These are phyloP conservation scores for Formicarius rufipectus DNA, from an alignment of 2,113 vertebrate genomes.

Conservation along the genomic window DNA sequence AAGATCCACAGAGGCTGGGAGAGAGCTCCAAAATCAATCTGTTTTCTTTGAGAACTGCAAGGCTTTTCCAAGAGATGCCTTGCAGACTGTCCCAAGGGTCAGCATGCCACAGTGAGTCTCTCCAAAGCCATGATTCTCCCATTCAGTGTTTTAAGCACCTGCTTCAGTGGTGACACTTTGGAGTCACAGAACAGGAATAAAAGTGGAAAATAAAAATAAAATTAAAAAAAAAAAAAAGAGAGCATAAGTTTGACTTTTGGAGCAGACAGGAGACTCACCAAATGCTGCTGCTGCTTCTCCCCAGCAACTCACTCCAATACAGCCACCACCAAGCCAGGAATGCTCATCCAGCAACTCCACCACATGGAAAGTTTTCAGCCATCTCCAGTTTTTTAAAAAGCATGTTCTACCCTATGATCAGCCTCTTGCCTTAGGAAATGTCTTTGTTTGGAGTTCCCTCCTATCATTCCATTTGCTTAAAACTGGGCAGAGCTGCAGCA, in stretches of 20 bases:
- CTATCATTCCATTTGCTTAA: rapidly evolving
- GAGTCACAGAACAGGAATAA: neutral
- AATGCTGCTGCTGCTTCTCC: neutral
- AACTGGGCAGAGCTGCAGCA: neutral
- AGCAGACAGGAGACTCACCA: neutral
- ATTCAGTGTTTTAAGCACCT: neutral
- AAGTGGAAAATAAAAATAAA: neutral
- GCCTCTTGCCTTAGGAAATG: neutral
- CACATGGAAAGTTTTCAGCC: neutral
- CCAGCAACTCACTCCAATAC: neutral
- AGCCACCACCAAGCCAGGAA: neutral
- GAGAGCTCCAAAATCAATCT: neutral
- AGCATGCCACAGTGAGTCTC: rapidly evolving
- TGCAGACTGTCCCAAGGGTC: neutral
- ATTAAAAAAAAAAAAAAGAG: too few relatives aligned
- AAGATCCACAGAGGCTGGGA: neutral
- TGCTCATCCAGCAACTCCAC: neutral
- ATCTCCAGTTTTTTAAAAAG: neutral
- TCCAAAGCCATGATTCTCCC: neutral
- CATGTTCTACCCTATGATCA: rapidly evolving
- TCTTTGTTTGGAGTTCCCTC: neutral
- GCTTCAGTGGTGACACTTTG: neutral
- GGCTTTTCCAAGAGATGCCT: neutral
- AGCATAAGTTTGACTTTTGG: neutral
- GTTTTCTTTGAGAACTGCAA: neutral